Evolutionary conservation across 2,888 invertebrate species (phyloP).

Genomic region (Lacanobia oleracea): DNA sequence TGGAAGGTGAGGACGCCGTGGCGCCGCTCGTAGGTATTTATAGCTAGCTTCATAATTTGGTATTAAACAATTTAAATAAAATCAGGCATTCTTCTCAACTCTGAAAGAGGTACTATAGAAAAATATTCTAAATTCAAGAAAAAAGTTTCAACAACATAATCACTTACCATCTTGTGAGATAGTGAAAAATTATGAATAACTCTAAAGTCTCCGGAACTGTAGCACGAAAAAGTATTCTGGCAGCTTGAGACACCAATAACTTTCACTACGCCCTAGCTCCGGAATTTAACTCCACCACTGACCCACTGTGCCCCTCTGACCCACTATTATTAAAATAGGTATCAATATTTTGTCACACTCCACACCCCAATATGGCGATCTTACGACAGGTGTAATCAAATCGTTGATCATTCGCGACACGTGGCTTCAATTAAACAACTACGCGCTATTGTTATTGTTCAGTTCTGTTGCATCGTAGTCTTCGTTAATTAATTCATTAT

Average conservation of each 20-base stretch:
- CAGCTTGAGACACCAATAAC: not conserved
- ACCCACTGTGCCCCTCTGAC: slow-evolving; percentile 19
- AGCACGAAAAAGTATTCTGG: not conserved
- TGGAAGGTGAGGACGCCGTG: no score
- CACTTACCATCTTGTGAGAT: no score
- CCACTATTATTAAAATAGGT: slow-evolving; percentile 19
- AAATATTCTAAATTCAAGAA: no score
- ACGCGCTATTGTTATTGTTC: slow-evolving; percentile 48
- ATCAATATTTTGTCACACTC: slow-evolving; percentile 37
- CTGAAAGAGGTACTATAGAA: no score
- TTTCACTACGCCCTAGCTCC: slow-evolving; percentile 33
- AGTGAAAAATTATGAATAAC: no score
- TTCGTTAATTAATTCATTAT: slow-evolving; percentile 52
- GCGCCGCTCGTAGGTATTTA: no score
- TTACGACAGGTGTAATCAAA: slow-evolving; percentile 51
- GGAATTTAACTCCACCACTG: slow-evolving; percentile 4
- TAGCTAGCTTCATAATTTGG: no score
- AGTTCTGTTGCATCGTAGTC: slow-evolving; percentile 25
- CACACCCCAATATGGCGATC: slow-evolving; percentile 30
- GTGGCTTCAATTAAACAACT: slow-evolving; percentile 60
- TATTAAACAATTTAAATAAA: not conserved
- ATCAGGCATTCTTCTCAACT: not conserved
- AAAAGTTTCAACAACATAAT: no score
- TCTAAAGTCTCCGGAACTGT: no score
- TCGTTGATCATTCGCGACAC: slow-evolving; percentile 49